These are phyloP conservation scores for Lumbricus terrestris DNA, from an alignment of 2,888 invertebrate species.

Conservation along the genomic window DNA sequence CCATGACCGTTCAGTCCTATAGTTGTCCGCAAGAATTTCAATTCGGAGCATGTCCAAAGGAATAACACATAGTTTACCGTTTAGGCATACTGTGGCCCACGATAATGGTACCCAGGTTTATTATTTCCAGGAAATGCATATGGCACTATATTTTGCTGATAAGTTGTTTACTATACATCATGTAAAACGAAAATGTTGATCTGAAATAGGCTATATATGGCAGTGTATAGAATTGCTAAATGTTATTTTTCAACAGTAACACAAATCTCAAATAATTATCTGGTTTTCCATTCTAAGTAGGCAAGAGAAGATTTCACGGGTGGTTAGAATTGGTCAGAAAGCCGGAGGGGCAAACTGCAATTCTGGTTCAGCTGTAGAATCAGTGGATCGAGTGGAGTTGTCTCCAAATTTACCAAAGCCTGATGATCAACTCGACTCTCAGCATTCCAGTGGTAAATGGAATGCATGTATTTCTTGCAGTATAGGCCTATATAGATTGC, in stretches of 20 bases:
- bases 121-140: too few relatives aligned
- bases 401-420: not conserved
- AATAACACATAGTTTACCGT: too few relatives aligned
- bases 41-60: too few relatives aligned
- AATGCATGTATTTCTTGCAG: not conserved
- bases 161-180: too few relatives aligned
- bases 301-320: conserved; percentile 10
- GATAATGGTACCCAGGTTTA: too few relatives aligned
- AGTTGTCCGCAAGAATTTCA: too few relatives aligned
- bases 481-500: not conserved
- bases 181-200: not conserved
- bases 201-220: too few relatives aligned
- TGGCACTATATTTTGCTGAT: too few relatives aligned
- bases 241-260: not conserved
- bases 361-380: not conserved
- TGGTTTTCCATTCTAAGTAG: not conserved
- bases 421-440: conserved; percentile 11
- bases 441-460: conserved; percentile 13
- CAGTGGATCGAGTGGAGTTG: not conserved
- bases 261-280: not conserved
- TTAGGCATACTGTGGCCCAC: too few relatives aligned
- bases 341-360: not conserved
- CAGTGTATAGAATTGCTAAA: not conserved
- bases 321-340: not conserved
- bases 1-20: too few relatives aligned